Evolutionary conservation across 2,888 invertebrate genomes (phyloP).

Genomic region (Flexamia atlantica): DNA sequence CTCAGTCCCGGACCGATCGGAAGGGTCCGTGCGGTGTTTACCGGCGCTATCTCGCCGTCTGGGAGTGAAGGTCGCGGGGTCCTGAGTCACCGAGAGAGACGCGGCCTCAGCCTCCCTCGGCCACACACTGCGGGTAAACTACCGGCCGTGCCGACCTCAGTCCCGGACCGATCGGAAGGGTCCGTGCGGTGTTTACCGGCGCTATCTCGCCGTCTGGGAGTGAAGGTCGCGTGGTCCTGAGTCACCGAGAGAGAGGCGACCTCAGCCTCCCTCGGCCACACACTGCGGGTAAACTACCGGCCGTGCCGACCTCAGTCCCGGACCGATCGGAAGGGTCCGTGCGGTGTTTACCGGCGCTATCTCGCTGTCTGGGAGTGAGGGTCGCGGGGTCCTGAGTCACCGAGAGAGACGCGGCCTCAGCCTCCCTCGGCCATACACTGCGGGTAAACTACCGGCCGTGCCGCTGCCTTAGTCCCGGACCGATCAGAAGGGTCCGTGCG

Average conservation of each 20-base stretch:
- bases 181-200: constrained; percentile 12
- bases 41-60: constrained; percentile 27
- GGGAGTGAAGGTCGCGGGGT: neutral
- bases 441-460: too few relatives aligned
- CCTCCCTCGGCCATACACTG: neutral
- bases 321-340: constrained; percentile 8
- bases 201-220: neutral
- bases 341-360: constrained; percentile 15
- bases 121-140: neutral
- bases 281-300: neutral
- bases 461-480: too few relatives aligned
- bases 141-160: too few relatives aligned
- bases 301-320: too few relatives aligned
- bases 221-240: constrained; percentile 4
- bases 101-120: neutral
- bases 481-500: neutral
- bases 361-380: neutral
- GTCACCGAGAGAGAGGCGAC: neutral
- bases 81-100: constrained; percentile 1
- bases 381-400: constrained; percentile 8
- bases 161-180: constrained; percentile 8
- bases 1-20: too few relatives aligned
- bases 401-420: neutral
- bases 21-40: constrained; percentile 7
- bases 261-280: constrained; percentile 5